Evolutionary conservation across 2,113 vertebrate species (phyloP).

Genomic region (Danio rerio): DNA sequence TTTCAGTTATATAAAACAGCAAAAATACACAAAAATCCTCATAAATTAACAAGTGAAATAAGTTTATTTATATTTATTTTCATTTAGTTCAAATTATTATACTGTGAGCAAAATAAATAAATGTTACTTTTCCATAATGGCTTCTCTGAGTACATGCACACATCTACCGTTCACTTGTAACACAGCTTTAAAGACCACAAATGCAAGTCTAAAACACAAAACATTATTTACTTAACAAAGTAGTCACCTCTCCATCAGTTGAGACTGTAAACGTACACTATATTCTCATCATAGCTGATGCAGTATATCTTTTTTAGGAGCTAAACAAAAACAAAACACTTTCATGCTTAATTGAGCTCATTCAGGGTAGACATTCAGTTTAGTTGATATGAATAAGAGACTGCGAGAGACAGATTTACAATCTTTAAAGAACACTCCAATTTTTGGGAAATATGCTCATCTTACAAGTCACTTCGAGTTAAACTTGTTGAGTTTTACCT

Average conservation of each 20-base stretch:
- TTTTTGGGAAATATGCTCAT: no score
- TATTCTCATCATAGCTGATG: neutral
- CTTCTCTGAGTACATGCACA: neutral
- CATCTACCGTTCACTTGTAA: neutral
- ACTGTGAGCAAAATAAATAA: conserved; percentile 6
- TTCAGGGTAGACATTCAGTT: neutral
- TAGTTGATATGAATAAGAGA: neutral
- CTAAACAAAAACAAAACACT: neutral
- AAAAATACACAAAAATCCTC: neutral
- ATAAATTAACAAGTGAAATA: neutral
- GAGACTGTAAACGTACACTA: neutral
- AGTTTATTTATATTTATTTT: neutral
- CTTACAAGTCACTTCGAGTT: no score
- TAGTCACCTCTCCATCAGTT: neutral
- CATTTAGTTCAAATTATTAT: neutral
- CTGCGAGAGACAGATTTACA: neutral
- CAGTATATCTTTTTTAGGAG: neutral
- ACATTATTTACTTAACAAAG: neutral
- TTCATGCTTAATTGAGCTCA: neutral
- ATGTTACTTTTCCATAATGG: neutral
- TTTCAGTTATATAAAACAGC: neutral
- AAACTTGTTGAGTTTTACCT: no score
- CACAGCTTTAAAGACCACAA: neutral
- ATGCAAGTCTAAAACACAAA: conserved; percentile 1
- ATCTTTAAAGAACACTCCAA: neutral